phyloP scores from a whole-genome alignment of 2,113 vertebrate genomes.

The Hippocampus mohnikei region DNA sequence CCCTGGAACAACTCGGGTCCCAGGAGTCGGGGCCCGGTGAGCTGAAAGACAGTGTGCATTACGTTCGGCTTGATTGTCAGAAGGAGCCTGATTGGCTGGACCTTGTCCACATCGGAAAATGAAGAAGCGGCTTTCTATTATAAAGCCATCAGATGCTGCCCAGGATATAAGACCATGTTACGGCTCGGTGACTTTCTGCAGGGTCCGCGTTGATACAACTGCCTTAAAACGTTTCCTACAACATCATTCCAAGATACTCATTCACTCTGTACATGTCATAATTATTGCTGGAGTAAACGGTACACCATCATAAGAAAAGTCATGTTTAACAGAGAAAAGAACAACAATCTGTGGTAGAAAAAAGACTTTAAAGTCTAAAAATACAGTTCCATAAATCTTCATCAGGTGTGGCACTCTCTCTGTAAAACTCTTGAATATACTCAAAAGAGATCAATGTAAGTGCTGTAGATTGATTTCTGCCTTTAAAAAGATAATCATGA shows the following conservation, averaged over 20 bases:
- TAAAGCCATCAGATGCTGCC: constrained; percentile 30
- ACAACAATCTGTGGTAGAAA: too few species aligned
- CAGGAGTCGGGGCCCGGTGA: constrained; percentile 43
- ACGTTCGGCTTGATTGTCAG: constrained; percentile 43
- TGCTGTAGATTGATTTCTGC: background rate
- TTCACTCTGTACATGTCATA: background rate
- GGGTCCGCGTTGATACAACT: constrained; percentile 47
- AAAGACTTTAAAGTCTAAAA: background rate
- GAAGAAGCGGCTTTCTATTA: constrained; percentile 51
- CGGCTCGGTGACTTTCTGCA: constrained; percentile 40
- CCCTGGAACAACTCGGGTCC: constrained; percentile 51
- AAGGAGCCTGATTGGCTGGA: constrained; percentile 49
- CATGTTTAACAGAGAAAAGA: background rate
- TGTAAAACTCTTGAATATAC: background rate
- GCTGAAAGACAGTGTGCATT: constrained; percentile 68
- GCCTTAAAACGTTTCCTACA: constrained; percentile 37
- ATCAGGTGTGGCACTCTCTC: background rate
- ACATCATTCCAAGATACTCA: background rate
- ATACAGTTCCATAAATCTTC: background rate
- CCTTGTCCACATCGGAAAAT: constrained; percentile 35
- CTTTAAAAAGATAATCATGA: background rate
- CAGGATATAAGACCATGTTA: constrained; percentile 54
- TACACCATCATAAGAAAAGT: background rate
- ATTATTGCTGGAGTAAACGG: background rate
- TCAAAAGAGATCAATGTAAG: background rate